These are phyloP conservation scores for Apostichopus californicus DNA, from an alignment of 35 echinoderm and acorn worm species.

Conservation along the genomic window DNA sequence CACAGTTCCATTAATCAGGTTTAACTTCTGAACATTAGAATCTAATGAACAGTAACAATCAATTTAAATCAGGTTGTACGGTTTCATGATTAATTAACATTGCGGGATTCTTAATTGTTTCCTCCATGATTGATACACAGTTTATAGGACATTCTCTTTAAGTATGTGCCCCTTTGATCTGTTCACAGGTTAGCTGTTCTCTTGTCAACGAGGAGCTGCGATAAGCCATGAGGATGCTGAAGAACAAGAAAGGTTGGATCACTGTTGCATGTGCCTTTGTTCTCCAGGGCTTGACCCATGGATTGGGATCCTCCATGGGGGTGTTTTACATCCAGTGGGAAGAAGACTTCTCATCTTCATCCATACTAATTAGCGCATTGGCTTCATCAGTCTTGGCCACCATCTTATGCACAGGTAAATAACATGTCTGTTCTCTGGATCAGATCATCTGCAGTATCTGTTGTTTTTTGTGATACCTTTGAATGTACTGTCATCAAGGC, in stretches of 20 bases:
- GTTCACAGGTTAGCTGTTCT: not conserved
- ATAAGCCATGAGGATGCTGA: slow-evolving; percentile 1
- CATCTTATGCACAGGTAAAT: slow-evolving; percentile 56
- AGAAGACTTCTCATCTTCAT: not conserved
- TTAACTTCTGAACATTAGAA: no score
- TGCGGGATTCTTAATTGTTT: no score
- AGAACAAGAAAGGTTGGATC: slow-evolving; percentile 50
- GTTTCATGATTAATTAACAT: no score
- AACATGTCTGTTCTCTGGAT: not conserved
- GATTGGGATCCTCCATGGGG: slow-evolving; percentile 52
- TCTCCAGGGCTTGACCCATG: slow-evolving; percentile 43
- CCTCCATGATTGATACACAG: no score
- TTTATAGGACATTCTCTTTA: not conserved
- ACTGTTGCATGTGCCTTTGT: slow-evolving; percentile 29
- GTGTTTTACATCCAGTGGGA: slow-evolving; percentile 49
- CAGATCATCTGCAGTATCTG: no score
- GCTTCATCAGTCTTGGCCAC: slow-evolving; percentile 49
- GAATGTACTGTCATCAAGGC: no score
- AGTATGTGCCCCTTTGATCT: not conserved
- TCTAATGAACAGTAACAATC: no score
- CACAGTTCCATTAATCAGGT: no score
- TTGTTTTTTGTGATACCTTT: no score
- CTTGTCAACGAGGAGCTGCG: no score
- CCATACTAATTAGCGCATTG: slow-evolving; percentile 8
- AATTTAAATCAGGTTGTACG: no score